Percentiles rank a stretch among this genome's conserved stretches.
Conservation (phyloP, 2,113 vertebrate species). For the Pitta sordida region DNA sequence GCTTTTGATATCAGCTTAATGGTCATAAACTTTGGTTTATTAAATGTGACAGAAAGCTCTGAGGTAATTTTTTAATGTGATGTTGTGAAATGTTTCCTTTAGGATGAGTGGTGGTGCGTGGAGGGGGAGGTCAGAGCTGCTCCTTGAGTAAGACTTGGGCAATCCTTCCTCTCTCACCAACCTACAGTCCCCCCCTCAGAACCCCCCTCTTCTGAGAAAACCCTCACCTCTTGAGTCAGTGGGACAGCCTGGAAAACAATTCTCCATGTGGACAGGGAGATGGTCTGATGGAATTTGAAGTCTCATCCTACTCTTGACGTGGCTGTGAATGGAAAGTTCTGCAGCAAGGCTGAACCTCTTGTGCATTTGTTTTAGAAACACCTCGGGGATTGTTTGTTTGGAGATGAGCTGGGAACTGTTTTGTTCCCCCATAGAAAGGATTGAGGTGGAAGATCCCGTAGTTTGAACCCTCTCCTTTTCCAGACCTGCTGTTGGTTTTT, state of each 20-base stretch:
- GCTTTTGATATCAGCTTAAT: neutral
- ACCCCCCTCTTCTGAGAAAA: neutral
- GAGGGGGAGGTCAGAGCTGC: neutral
- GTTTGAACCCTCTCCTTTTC: neutral
- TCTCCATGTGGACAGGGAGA: neutral
- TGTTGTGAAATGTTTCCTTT: neutral
- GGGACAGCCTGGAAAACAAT: neutral
- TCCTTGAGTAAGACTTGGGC: neutral
- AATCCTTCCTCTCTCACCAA: neutral
- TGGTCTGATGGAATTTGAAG: neutral
- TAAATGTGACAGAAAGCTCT: neutral
- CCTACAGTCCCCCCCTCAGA: fast-evolving
- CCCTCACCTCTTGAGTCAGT: neutral
- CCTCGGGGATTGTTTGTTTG: neutral
- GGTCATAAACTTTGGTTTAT: neutral
- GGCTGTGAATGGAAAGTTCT: neutral
- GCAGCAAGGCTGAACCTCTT: neutral
- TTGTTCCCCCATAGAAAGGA: neutral
- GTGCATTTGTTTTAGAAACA: neutral
- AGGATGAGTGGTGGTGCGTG: neutral
- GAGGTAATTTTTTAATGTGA: neutral
- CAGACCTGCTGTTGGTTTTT: neutral
- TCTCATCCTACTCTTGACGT: fast-evolving
- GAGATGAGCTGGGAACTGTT: neutral
- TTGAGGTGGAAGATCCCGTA: too few species aligned